Evolutionary conservation across 2,888 invertebrate genomes (phyloP), one percentile per base, ranked within the genome.

Genomic region (Apamea anceps): DNA sequence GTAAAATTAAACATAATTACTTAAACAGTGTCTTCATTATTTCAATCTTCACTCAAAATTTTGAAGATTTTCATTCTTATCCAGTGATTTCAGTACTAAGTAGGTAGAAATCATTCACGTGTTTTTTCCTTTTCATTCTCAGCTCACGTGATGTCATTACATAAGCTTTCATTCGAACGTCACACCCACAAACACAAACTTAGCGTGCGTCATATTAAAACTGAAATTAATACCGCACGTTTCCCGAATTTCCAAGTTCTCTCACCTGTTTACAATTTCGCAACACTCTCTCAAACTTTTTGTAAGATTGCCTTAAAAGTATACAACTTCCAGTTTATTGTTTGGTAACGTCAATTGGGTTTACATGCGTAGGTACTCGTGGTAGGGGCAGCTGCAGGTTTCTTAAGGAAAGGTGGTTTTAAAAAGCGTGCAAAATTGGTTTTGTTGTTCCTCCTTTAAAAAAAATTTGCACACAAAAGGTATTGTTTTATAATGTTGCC

Each of bases 271-370:
- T 28, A 65, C n/a, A 60, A 65, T 84, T 82, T 85, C 72, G 62
- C 72, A 85, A 84, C 63, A 42, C 48, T n/a, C 28, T 51, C 70
- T n/a, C 7, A 3, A 81, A 86, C 37, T 82, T 77, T 82, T 82
- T 77, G 72, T 82, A 82, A 51, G 72, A 63, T 48, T 74, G 32
- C 73, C 60, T 21, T 25, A 10, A 66, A 77, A 85, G 15, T 77
- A 6, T 13, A 67, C 15, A 75, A 67, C 10, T 84, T 45, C 3
- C 0, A 62, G 54, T 65, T 83, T 68, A n/a, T 57, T 68, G 21
- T 72, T 70, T 37, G 54, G 5, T 12, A 32, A 63, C 77, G 77
- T 71, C 73, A 81, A 57, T 45, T 76, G 32, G 5, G 1, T 51
- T 57, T 67, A 79, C 62, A 79, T 72, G 79, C 45, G 60, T 21